These are phyloP conservation scores for Salvelinus alpinus DNA, from an alignment of 2,113 vertebrate genomes.

Conservation along the genomic window DNA sequence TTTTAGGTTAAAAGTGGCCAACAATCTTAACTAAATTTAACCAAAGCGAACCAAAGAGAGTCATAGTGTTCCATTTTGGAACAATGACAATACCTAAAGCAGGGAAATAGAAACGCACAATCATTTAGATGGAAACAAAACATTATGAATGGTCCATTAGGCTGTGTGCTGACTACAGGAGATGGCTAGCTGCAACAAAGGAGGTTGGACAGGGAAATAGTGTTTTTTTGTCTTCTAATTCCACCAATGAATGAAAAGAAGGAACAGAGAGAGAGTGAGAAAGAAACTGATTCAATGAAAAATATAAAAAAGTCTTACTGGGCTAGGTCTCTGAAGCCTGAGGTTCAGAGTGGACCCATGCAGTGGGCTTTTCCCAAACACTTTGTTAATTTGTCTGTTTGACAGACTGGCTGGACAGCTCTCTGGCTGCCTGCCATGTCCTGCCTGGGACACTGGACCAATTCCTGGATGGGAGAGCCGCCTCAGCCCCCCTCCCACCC, in stretches of 20 bases:
- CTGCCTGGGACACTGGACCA: slow-evolving; percentile 53
- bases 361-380: slow-evolving; percentile 60
- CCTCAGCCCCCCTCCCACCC: slow-evolving; percentile 11
- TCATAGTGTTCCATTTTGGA: background rate
- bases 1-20: slow-evolving; percentile 33
- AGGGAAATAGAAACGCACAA: slow-evolving; percentile 13
- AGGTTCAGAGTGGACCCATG: slow-evolving; percentile 60
- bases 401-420: slow-evolving; percentile 55
- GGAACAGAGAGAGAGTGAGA: slow-evolving; percentile 23
- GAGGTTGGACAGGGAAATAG: slow-evolving; percentile 42
- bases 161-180: slow-evolving; percentile 43
- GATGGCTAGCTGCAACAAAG: slow-evolving; percentile 39
- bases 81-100: background rate
- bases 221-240: slow-evolving; percentile 38
- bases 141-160: slow-evolving; percentile 58
- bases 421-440: slow-evolving; percentile 54
- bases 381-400: slow-evolving; percentile 67
- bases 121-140: slow-evolving; percentile 39
- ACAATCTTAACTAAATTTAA: background rate
- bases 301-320: slow-evolving; percentile 46
- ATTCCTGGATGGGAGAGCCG: slow-evolving; percentile 54
- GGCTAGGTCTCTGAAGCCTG: slow-evolving; percentile 44
- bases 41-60: slow-evolving; percentile 23
- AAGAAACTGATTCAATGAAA: background rate
- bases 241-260: slow-evolving; percentile 47